Evolutionary conservation across 2,797 vertebrate species (phyloP).

Genomic region (Vespertilio murinus): DNA sequence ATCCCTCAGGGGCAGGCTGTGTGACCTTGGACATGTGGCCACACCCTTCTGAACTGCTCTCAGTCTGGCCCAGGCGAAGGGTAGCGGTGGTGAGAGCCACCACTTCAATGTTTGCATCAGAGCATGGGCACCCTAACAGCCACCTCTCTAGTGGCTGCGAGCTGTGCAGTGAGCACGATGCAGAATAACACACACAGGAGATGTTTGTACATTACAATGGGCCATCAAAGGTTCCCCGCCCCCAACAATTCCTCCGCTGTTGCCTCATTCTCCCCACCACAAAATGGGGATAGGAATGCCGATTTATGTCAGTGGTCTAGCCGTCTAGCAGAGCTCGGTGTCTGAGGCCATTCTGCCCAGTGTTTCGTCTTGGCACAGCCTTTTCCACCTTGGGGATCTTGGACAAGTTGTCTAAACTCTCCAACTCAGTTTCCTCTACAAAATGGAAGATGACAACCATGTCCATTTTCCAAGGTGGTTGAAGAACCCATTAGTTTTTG

Average conservation of each 20-base stretch:
- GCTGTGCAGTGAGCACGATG: not conserved
- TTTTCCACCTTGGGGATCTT: not conserved
- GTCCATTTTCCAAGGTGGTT: not conserved
- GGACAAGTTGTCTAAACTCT: not conserved
- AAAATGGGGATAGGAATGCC: too few relatives aligned
- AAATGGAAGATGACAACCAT: not conserved
- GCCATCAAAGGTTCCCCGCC: not conserved
- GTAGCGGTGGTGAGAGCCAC: not conserved
- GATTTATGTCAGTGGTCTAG: not conserved
- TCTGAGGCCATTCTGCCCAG: not conserved
- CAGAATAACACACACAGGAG: accelerated
- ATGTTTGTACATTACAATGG: not conserved
- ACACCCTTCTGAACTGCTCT: not conserved
- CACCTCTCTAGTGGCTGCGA: not conserved
- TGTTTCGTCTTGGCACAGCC: not conserved
- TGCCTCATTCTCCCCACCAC: not conserved
- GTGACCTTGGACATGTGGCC: not conserved
- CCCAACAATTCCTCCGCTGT: accelerated
- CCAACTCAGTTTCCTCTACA: not conserved
- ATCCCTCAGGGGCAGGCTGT: too few relatives aligned
- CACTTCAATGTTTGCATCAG: not conserved
- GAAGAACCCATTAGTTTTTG: not conserved
- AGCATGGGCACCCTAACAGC: not conserved
- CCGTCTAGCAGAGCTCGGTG: not conserved
- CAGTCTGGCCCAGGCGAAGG: not conserved